Evolutionary conservation across 2,797 vertebrate species (phyloP).

Genomic region (Channallabes apus): DNA sequence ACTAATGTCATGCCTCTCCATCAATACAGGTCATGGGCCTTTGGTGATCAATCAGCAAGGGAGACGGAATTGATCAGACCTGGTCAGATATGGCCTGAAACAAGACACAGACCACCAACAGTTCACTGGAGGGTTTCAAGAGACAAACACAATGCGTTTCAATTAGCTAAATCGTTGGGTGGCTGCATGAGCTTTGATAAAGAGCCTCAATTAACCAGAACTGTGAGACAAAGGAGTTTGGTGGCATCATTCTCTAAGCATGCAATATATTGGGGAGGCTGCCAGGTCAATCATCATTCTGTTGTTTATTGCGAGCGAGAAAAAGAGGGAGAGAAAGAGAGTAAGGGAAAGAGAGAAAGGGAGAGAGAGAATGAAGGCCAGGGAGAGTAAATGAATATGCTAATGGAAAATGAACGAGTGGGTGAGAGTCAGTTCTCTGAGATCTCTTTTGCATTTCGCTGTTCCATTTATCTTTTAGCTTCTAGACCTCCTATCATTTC

Average conservation of each 20-base stretch:
- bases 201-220: conserved; percentile 58
- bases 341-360: conserved; percentile 26
- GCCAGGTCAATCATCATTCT: conserved; percentile 53
- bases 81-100: conserved; percentile 78
- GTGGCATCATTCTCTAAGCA: conserved; percentile 33
- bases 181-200: conserved; percentile 62
- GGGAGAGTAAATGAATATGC: conserved; percentile 26
- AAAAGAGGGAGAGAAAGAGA: conserved; percentile 15
- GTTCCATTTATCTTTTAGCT: background rate
- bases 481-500: conserved; percentile 2
- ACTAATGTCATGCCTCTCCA: conserved; percentile 48
- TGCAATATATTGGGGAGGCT: conserved; percentile 41
- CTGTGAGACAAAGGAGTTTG: conserved; percentile 41
- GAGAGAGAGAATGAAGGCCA: conserved; percentile 25
- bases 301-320: conserved; percentile 39
- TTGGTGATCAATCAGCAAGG: conserved; percentile 77
- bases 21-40: conserved; percentile 70
- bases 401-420: conserved; percentile 49
- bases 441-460: background rate
- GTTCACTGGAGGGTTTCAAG: conserved; percentile 61
- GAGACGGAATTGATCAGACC: conserved; percentile 74
- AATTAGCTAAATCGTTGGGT: conserved; percentile 67
- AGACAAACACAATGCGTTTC: conserved; percentile 72
- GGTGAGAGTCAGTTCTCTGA: conserved; percentile 25
- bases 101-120: conserved; percentile 67